phyloP scores from a whole-genome alignment of 2,113 vertebrate species.

The Platichthys flesus region DNA sequence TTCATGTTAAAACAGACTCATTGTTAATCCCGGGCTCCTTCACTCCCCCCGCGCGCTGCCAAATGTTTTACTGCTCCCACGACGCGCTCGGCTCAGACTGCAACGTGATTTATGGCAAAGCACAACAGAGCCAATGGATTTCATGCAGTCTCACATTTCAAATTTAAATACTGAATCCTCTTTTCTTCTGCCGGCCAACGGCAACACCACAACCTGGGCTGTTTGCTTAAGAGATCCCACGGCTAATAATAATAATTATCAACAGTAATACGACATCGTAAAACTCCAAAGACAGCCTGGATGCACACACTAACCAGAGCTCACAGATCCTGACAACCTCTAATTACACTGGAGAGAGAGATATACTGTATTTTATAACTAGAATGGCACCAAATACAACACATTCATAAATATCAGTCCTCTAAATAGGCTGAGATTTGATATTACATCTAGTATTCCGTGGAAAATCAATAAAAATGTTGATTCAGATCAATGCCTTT shows the following conservation, averaged over 20 bases:
- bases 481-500: too few species aligned
- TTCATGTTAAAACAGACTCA: constrained; percentile 32
- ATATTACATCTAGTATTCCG: too few species aligned
- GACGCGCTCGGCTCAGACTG: constrained; percentile 5
- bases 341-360: too few species aligned
- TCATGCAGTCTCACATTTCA: constrained; percentile 26
- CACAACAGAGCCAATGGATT: constrained; percentile 37
- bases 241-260: background rate
- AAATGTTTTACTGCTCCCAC: constrained; percentile 42
- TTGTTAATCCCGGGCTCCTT: constrained; percentile 30
- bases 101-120: constrained; percentile 41
- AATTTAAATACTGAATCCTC: constrained; percentile 5
- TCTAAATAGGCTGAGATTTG: too few species aligned
- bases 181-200: constrained; percentile 13
- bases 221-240: background rate
- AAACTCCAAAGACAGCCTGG: background rate
- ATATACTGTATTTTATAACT: too few species aligned
- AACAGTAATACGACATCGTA: background rate
- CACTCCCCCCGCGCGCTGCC: constrained; percentile 20
- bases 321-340: background rate
- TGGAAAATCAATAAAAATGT: too few species aligned
- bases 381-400: too few species aligned
- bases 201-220: background rate
- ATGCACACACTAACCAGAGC: background rate
- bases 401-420: too few species aligned